phyloP scores from a whole-genome alignment of 37 sponge, comb jelly and placozoan genomes.

The Aplysina aerophoba region DNA sequence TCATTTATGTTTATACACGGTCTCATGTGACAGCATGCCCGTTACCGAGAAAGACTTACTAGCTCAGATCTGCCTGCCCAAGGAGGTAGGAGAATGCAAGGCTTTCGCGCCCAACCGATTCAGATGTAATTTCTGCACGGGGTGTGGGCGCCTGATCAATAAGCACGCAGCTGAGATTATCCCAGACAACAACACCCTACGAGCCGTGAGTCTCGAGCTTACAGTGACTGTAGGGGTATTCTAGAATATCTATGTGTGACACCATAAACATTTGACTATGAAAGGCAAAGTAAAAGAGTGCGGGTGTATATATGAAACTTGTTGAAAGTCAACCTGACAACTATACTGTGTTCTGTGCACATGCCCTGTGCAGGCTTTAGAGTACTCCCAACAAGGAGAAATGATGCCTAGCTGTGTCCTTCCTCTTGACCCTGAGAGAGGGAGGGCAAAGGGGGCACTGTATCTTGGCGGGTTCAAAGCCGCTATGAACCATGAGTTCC shows the following conservation, averaged over 20 bases:
- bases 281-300: too few relatives aligned
- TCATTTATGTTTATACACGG: background rate
- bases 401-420: constrained; percentile 72
- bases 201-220: constrained; percentile 3
- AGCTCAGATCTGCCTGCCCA: constrained; percentile 71
- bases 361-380: constrained; percentile 59
- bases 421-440: background rate
- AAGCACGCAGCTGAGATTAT: constrained; percentile 67
- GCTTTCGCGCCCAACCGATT: constrained; percentile 65
- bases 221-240: too few relatives aligned
- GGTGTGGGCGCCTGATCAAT: constrained; percentile 68
- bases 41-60: constrained; percentile 47
- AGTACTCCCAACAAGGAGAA: constrained; percentile 71
- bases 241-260: background rate
- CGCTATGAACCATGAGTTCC: constrained; percentile 75
- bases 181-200: constrained; percentile 52
- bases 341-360: background rate
- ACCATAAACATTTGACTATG: too few relatives aligned
- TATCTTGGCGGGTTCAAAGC: constrained; percentile 80
- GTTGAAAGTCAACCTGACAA: background rate
- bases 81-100: constrained; percentile 57
- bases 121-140: constrained; percentile 71
- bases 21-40: constrained; percentile 39
- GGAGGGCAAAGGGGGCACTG: constrained; percentile 47
- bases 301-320: too few relatives aligned